phyloP scores from a whole-genome alignment of 2,888 invertebrate species.

The Cyclophora punctaria region DNA sequence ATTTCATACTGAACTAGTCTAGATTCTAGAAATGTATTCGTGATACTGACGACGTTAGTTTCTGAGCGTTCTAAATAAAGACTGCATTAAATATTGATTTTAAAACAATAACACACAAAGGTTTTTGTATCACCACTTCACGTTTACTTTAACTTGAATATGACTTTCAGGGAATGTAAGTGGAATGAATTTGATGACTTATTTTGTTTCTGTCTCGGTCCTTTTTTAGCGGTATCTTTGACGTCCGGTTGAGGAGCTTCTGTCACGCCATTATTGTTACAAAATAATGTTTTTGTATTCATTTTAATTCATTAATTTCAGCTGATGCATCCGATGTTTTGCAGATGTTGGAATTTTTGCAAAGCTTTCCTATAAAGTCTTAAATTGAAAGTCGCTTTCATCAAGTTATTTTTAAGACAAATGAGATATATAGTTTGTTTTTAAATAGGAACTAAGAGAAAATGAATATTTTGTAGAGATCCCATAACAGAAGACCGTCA shows the following conservation, averaged over 20 bases:
- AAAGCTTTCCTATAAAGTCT: conserved; percentile 12
- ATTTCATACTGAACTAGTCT: neutral
- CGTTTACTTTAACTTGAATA: conserved; percentile 54
- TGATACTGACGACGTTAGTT: conserved; percentile 28
- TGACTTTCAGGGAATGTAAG: conserved; percentile 68
- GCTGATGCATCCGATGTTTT: conserved; percentile 66
- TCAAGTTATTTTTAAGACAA: neutral
- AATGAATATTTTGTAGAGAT: conserved; percentile 70
- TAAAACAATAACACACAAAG: conserved; percentile 56
- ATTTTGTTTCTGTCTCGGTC: conserved; percentile 17
- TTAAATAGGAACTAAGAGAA: conserved; percentile 39
- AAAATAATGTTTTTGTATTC: conserved; percentile 37
- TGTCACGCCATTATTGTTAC: conserved; percentile 60
- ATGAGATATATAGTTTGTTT: neutral
- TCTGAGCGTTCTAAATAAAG: conserved; percentile 55
- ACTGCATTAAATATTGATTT: conserved; percentile 55
- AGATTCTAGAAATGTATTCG: neutral
- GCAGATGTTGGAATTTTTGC: conserved; percentile 66
- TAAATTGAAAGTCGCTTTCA: neutral
- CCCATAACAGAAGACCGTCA: conserved; percentile 84
- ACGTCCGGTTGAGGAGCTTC: conserved; percentile 69
- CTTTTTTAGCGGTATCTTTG: conserved; percentile 51
- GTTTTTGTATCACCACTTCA: conserved; percentile 69
- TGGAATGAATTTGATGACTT: conserved; percentile 70
- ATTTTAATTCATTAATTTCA: conserved; percentile 60